A percentile compares a stretch with the other conserved stretches of the same genome.
Conservation (phyloP, 2,888 invertebrate species). For the Amphipyra tragopoginis region DNA sequence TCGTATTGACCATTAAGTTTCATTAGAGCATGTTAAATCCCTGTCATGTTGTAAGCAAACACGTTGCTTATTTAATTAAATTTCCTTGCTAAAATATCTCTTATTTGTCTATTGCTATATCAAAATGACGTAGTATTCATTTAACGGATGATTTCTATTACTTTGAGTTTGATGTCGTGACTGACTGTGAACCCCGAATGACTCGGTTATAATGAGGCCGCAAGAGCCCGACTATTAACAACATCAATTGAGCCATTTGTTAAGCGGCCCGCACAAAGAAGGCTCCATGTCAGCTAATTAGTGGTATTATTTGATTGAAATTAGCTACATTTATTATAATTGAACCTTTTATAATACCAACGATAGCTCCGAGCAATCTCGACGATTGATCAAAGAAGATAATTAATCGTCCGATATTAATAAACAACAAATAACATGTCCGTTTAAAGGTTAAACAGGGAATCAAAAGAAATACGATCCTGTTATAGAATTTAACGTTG, state of each 20-base stretch:
- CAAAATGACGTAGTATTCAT: too few species aligned
- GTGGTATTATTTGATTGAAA: constrained; percentile 88
- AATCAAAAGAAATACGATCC: constrained; percentile 57
- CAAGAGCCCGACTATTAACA: constrained; percentile 80
- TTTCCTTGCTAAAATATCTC: too few species aligned
- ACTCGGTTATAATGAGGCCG: constrained; percentile 71
- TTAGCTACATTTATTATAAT: constrained; percentile 87
- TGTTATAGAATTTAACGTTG: constrained; percentile 72
- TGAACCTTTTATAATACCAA: constrained; percentile 80
- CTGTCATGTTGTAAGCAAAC: too few species aligned
- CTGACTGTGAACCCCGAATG: constrained; percentile 67
- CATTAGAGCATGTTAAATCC: too few species aligned
- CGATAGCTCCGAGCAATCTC: constrained; percentile 73
- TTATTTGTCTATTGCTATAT: too few species aligned
- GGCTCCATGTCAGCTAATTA: constrained; percentile 85
- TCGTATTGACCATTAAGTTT: too few species aligned
- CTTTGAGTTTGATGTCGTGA: constrained; percentile 68
- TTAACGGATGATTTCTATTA: constrained; percentile 54
- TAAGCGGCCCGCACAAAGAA: constrained; percentile 84
- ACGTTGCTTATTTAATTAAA: too few species aligned
- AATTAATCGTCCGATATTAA: constrained; percentile 79
- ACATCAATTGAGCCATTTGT: constrained; percentile 87
- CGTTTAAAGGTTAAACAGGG: constrained; percentile 40
- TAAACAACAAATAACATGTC: constrained; percentile 63
- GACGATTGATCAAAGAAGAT: constrained; percentile 77